Evolutionary conservation across 2,888 invertebrate species (phyloP), one percentile per base, ranked within the genome.

Genomic region (Dolichopus griseipennis): DNA sequence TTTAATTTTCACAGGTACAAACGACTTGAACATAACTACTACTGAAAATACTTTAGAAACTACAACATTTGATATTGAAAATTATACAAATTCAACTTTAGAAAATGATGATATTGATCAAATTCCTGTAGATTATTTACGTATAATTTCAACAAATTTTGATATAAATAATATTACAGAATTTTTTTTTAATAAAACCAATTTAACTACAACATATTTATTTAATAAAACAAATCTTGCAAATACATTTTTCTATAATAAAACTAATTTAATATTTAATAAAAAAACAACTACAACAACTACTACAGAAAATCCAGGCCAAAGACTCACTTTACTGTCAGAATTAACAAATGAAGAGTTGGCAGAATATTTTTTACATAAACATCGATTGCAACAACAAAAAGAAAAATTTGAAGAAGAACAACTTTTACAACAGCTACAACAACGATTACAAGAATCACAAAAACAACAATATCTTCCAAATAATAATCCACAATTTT

Each of bases 101-200:
- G n/a, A 52, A 18, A 18, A 52, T 52, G 52, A 52, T 6, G 2
- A 7, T 52, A 18, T 12, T 52, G 52, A 52, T 15, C 18, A 52
- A 52, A 18, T 2, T 18, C 2, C 15, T 3, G 52, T 18, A 52
- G 6, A 18, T 52, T 52, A 18, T n/a, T 15, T 6, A n/a, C 9
- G n/a, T 12, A 52, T 52, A 52, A 52, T 52, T 52, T 52, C 52
- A 52, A n/a, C 52, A 52, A 52, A 52, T 52, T 52, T 52, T 52
- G 52, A 52, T 52, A 15, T 52, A 12, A 18, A 15, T 15, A 52
- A 52, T 52, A 52, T 52, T 18, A 52, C 52, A 9, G n/a, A 52
- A 6, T 12, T 15, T 18, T 18, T 52, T 52, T 52, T 52, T n/a
- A 52, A 52, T 52, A 52, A 52, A 52, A 52, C 52, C 6, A 18